Percentiles rank a stretch among this genome's conserved stretches.
Conservation (phyloP, 1,140 invertebrate genomes). For the Sitophilus oryzae region DNA sequence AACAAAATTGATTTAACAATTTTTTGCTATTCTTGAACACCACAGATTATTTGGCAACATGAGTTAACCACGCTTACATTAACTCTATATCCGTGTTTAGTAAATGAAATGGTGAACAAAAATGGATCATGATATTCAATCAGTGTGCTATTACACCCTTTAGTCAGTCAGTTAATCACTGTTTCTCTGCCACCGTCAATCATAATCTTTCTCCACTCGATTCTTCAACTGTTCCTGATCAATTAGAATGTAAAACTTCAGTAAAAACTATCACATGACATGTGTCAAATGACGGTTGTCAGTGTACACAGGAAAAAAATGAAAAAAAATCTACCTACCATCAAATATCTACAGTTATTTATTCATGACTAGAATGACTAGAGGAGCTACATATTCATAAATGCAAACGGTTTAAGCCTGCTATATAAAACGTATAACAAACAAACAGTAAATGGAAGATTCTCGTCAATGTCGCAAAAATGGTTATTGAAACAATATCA, state of each 20-base stretch:
- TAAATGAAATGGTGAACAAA: constrained; percentile 16
- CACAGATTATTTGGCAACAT: too few species aligned
- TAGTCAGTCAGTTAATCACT: constrained; percentile 12
- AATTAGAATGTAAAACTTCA: constrained; percentile 25
- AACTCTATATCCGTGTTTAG: too few species aligned
- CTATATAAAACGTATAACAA: neutral
- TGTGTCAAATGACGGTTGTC: constrained; percentile 30
- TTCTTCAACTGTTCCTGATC: constrained; percentile 43
- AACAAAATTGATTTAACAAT: too few species aligned
- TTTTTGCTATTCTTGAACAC: too few species aligned
- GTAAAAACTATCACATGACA: constrained; percentile 20
- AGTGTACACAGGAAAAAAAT: constrained; percentile 37
- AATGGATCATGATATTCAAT: constrained; percentile 19
- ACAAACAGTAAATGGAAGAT: neutral
- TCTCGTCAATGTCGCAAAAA: neutral
- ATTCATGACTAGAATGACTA: neutral
- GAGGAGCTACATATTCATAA: neutral
- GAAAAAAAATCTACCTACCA: neutral
- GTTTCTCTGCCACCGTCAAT: constrained; percentile 29
- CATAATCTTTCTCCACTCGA: constrained; percentile 42
- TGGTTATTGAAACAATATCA: neutral
- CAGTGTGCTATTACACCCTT: constrained; percentile 39
- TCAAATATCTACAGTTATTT: neutral
- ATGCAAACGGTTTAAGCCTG: too few species aligned
- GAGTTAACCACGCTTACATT: too few species aligned